Evolutionary conservation across 1,140 invertebrate genomes (phyloP), one percentile per base, ranked within the genome.

Genomic region (Drosophila ambigua): DNA sequence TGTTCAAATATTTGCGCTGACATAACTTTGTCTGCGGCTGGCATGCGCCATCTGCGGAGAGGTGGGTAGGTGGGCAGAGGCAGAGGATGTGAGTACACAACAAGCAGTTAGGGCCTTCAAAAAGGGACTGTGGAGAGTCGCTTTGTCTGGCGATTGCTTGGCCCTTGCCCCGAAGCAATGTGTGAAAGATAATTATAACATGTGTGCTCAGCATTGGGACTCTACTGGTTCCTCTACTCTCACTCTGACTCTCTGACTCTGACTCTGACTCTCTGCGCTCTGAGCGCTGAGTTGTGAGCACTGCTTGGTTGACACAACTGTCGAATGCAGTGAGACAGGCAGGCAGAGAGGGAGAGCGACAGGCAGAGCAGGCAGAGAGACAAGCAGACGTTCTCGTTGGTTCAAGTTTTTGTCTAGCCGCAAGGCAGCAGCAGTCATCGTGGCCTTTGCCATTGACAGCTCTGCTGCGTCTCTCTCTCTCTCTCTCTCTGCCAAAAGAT

Each of bases 11-110:
- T 87, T 87, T 87, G 82, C 82, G 59, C 74, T 87, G 83, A 88
- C 82, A 87, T 87, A 87, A 88, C 82, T 88, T 88, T 79, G 83
- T 88, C 82, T 87, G 82, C 64, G 82, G 74, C 83, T 87, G 83
- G 78, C 82, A 76, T 55, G 66, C 60, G 74, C 75, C 79, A 71
- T 39, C 52, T 52, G 63, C 23, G 41, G 11, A 51, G 39, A 16
- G 9, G 41, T n/a, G 44, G 23, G n/a, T n/a, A 23, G 23, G n/a
- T n/a, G n/a, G n/a, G n/a, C n/a, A 23, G 23, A 16, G 24, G 39
- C 28, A 23, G 13, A 16, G 39, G 49, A 16, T 44, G 74, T 57
- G 58, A 23, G 24, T 45, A 49, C 49, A 4, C 11, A 11, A 39
- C 11, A 13, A 39, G 31, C 35, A 39, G 35, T 39, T 39, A 54